Evolutionary conservation across 2,888 invertebrate species (phyloP), one percentile per base, ranked within the genome.

Genomic region (Smittia sp.): DNA sequence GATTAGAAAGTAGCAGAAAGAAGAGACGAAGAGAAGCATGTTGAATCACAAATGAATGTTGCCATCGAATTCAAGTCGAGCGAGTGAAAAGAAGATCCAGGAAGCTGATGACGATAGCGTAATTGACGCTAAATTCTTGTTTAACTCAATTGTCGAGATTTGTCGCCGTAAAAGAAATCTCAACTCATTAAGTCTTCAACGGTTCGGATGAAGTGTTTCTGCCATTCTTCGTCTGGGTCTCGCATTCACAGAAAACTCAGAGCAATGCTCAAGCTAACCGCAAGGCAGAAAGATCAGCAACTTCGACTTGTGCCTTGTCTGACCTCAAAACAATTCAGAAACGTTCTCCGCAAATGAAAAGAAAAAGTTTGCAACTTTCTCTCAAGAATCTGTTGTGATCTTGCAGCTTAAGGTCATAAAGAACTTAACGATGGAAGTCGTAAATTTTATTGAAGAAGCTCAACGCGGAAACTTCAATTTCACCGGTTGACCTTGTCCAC

Each of bases 1-100:
- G 62, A 73, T 73, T 73, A 73, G 72, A 73, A 73, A 73, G 72
- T 73, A 73, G 62, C 2, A 58, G 22, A 58, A 22, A 58, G 58
- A 58, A 18, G 22, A 58, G 18, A 58, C 2, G 58, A 58, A 22
- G 4, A 46, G 58, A 22, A 18, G 46, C 46, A 46, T n/a, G 15
- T 46, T 13, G 46, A 46, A 46, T 46, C 46, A 11, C 4, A 46
- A 46, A 46, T 32, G 32, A 46, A 46, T 46, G 13, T 13, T 46
- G 2, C 46, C 4, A 13, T 11, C 46, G 46, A n/a, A 46, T 46
- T n/a, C n/a, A n/a, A 46, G 46, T 6, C 46, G 13, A 15, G 11
- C 2, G 46, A 32, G n/a, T n/a, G n/a, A 32, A 32, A 9, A 32
- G 9, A 32, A 32, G 32, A 46, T 15, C 15, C n/a, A n/a, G 46